Evolutionary conservation across 2,888 invertebrate genomes (phyloP).

Genomic region (Trachelus iudaicus): DNA sequence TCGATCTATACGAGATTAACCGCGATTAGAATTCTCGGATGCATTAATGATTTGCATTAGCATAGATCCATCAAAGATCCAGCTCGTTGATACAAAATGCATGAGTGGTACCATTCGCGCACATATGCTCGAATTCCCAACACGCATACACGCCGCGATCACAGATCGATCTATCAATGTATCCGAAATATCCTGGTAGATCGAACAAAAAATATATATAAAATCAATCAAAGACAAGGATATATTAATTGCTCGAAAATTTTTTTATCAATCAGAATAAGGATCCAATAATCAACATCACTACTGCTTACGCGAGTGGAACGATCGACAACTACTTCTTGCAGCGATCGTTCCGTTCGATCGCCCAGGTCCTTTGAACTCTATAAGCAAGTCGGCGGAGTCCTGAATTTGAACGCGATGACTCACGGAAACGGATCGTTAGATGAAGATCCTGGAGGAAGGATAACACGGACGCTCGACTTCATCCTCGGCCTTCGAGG

Average conservation of each 20-base stretch:
- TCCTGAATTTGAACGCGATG: background rate
- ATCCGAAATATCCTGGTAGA: background rate
- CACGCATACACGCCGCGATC: background rate
- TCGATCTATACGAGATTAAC: slow-evolving; percentile 37
- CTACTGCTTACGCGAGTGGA: slow-evolving; percentile 42
- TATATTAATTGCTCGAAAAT: background rate
- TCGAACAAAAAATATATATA: background rate
- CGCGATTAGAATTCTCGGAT: slow-evolving; percentile 50
- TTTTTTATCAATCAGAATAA: background rate
- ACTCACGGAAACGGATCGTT: background rate
- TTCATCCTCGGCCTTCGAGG: background rate
- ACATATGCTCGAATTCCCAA: slow-evolving; percentile 44
- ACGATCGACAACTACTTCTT: slow-evolving; percentile 45
- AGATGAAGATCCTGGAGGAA: background rate
- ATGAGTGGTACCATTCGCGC: slow-evolving; percentile 26
- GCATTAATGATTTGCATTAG: slow-evolving; percentile 59
- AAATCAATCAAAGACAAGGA: background rate
- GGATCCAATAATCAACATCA: slow-evolving; percentile 6
- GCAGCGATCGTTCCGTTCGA: slow-evolving; percentile 44
- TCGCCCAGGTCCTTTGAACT: slow-evolving; percentile 31
- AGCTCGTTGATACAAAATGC: slow-evolving; percentile 33
- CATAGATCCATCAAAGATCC: slow-evolving; percentile 61
- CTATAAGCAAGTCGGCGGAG: background rate
- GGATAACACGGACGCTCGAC: background rate
- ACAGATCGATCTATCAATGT: background rate